phyloP scores from a whole-genome alignment of 2,797 vertebrate species.

The Crenuchus spilurus region DNA sequence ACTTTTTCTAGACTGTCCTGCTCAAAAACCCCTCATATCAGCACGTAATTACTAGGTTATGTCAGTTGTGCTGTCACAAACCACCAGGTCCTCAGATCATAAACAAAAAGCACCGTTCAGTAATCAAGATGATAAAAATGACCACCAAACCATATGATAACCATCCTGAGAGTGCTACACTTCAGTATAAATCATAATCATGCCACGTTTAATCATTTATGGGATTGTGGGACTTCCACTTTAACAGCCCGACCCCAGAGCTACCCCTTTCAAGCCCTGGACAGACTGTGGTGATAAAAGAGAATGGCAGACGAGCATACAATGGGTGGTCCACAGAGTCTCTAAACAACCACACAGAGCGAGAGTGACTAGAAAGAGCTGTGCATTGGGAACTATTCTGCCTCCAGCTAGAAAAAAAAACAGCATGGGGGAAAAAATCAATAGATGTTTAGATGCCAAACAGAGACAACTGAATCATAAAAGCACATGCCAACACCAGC shows the following conservation, averaged over 20 bases:
- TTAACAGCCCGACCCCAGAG: neutral
- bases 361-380: constrained; percentile 17
- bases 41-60: too few relatives aligned
- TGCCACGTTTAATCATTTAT: neutral
- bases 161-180: neutral
- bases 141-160: neutral
- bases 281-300: constrained; percentile 19
- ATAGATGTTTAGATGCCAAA: constrained; percentile 32
- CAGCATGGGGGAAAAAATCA: constrained; percentile 13
- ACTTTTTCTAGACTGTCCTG: too few relatives aligned
- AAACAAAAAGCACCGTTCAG: neutral
- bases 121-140: neutral
- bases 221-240: neutral
- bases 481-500: constrained; percentile 1
- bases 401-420: constrained; percentile 18
- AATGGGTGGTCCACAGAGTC: constrained; percentile 19
- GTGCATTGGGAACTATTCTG: constrained; percentile 29
- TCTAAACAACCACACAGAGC: constrained; percentile 18
- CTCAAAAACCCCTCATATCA: too few relatives aligned
- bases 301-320: constrained; percentile 13
- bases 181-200: neutral
- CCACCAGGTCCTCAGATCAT: neutral
- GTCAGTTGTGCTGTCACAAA: too few relatives aligned
- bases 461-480: neutral
- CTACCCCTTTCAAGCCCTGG: neutral